Evolutionary conservation across 1,140 invertebrate genomes (phyloP).

Genomic region (Drosophila suzukii): DNA sequence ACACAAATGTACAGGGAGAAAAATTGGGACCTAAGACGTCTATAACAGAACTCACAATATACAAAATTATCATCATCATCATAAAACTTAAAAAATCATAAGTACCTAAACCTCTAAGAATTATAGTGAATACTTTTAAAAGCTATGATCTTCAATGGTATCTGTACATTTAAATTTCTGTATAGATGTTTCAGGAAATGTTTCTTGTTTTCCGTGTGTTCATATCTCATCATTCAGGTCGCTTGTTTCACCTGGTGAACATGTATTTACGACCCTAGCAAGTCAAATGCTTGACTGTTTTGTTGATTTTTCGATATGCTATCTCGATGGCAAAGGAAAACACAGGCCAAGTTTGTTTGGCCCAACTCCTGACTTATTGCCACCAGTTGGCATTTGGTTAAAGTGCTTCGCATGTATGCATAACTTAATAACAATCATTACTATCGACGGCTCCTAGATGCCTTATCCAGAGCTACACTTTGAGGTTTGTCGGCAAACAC

Average conservation of each 20-base stretch:
- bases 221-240: conserved; percentile 3
- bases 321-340: conserved; percentile 22
- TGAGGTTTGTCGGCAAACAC: conserved; percentile 30
- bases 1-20: conserved; percentile 14
- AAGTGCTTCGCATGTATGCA: conserved; percentile 46
- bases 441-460: conserved; percentile 56
- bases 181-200: too few species aligned
- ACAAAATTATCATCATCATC: too few species aligned
- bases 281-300: conserved; percentile 5
- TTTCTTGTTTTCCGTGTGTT: not conserved
- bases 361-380: conserved; percentile 51
- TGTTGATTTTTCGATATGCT: conserved; percentile 39
- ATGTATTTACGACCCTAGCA: conserved; percentile 52
- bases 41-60: too few species aligned
- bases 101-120: too few species aligned
- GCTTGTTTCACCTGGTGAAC: conserved; percentile 20
- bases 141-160: too few species aligned
- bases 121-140: too few species aligned
- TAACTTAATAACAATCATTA: conserved; percentile 80
- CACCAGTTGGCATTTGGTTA: conserved; percentile 58
- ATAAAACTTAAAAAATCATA: too few species aligned
- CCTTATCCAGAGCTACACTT: conserved; percentile 5
- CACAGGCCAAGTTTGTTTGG: conserved; percentile 34
- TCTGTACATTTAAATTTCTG: too few species aligned
- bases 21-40: not conserved